These are phyloP conservation scores for Criorhina ranunculi DNA, from an alignment of 2,888 invertebrate genomes.

Conservation along the genomic window DNA sequence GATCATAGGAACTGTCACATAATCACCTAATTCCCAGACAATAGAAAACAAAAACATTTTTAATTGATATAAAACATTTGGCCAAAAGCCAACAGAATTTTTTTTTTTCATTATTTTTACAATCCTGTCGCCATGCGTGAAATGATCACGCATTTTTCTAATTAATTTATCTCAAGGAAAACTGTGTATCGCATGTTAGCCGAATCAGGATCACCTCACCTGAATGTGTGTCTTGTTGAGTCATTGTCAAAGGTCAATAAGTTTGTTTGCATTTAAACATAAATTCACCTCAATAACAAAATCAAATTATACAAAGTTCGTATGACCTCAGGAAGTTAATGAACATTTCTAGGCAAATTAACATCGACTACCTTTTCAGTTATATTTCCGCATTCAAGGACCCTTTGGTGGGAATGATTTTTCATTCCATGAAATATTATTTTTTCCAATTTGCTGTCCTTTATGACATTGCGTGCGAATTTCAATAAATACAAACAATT, in stretches of 20 bases:
- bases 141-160: conserved; percentile 5
- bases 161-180: conserved; percentile 4
- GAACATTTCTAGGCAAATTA: conserved; percentile 18
- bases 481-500: neutral
- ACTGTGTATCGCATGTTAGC: too few species aligned
- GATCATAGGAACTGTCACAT: neutral
- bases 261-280: too few species aligned
- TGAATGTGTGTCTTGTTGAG: neutral
- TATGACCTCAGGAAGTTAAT: conserved; percentile 17
- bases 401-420: neutral
- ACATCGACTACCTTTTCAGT: conserved; percentile 9
- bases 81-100: neutral
- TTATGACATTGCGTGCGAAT: conserved; percentile 6
- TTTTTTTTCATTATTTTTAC: conserved; percentile 14
- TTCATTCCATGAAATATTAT: neutral
- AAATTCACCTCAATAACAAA: too few species aligned
- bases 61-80: conserved; percentile 18
- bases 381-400: neutral
- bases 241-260: neutral
- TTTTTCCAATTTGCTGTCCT: neutral
- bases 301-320: too few species aligned
- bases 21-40: neutral
- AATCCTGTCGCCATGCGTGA: neutral
- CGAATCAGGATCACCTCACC: neutral
- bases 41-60: neutral